Percentiles rank a stretch among this genome's conserved stretches.
These are phyloP conservation scores for Arrhopalites spinosus DNA, from an alignment of 2,888 invertebrate species.

Conservation along the genomic window DNA sequence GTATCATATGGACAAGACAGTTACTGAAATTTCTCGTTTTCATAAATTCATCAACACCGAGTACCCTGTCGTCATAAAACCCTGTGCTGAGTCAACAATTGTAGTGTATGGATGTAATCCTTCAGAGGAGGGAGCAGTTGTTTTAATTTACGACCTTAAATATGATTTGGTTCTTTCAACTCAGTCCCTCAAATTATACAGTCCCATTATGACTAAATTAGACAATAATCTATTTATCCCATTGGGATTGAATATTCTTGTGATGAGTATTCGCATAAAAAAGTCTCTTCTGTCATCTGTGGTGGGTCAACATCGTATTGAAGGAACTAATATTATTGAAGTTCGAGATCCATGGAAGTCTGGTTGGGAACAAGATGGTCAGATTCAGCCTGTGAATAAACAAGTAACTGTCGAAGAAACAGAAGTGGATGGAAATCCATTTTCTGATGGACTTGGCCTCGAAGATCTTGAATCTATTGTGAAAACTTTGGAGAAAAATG, in stretches of 20 bases:
- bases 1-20: conserved; percentile 1
- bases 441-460: conserved; percentile 13
- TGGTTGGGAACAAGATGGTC: conserved; percentile 44
- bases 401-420: conserved; percentile 7
- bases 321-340: conserved; percentile 47
- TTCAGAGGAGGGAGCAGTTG: conserved; percentile 52
- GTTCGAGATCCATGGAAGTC: conserved; percentile 45
- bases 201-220: conserved; percentile 49
- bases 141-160: conserved; percentile 51
- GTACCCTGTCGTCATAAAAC: conserved; percentile 41
- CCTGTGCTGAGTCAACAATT: conserved; percentile 41
- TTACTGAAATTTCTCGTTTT: conserved; percentile 34
- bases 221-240: conserved; percentile 47
- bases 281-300: conserved; percentile 47
- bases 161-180: conserved; percentile 48
- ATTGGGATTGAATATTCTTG: conserved; percentile 51
- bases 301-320: conserved; percentile 49
- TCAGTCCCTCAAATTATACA: conserved; percentile 51
- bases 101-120: conserved; percentile 49
- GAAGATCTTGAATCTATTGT: conserved; percentile 39
- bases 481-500: conserved; percentile 47
- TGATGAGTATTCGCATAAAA: conserved; percentile 39
- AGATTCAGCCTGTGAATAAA: neutral
- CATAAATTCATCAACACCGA: conserved; percentile 38
- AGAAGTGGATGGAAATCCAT: neutral